Conservation (phyloP, 35 echinoderm and acorn worm species). For the Diadema setosum region DNA sequence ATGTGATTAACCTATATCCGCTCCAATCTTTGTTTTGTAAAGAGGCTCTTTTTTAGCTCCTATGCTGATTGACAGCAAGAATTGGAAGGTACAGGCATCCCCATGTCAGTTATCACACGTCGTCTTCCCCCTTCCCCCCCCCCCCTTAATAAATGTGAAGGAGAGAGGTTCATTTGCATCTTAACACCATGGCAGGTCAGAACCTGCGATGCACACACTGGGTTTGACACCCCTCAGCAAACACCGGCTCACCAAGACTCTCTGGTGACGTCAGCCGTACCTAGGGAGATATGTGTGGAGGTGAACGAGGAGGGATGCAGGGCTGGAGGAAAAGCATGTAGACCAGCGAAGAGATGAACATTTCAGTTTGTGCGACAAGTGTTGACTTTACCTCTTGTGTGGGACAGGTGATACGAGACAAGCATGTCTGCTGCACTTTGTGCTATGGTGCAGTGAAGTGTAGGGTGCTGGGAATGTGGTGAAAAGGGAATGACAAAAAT, state of each 20-base stretch:
- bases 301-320: background rate
- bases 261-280: background rate
- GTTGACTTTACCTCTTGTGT: background rate
- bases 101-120: too few relatives aligned
- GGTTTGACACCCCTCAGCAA: conserved; percentile 5
- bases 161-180: too few relatives aligned
- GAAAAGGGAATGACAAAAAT: background rate
- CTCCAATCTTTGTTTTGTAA: too few relatives aligned
- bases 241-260: too few relatives aligned
- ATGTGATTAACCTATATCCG: too few relatives aligned
- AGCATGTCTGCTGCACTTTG: background rate
- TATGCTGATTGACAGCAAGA: too few relatives aligned
- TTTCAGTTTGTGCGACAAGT: background rate
- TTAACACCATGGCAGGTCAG: too few relatives aligned
- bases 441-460: background rate
- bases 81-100: too few relatives aligned
- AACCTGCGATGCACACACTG: too few relatives aligned
- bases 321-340: background rate
- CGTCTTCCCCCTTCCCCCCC: too few relatives aligned
- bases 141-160: too few relatives aligned
- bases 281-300: background rate
- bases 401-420: background rate
- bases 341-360: background rate
- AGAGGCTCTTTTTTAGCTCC: too few relatives aligned
- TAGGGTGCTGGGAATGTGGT: background rate